Base-by-base conservation (phyloP, 2,888 invertebrate species). In the Sympetrum striolatum region DNA sequence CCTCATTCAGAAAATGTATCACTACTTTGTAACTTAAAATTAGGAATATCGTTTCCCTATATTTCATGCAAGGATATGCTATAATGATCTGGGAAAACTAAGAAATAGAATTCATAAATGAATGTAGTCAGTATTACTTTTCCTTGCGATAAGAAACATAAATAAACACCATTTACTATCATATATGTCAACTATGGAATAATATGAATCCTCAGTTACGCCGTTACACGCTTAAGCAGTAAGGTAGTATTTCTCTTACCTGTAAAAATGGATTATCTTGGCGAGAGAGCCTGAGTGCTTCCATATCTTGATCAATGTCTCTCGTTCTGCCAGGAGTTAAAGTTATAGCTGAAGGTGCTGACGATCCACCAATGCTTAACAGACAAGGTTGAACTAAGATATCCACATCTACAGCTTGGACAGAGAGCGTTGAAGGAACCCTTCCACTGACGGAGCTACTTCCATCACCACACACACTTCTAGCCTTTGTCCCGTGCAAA, bases 261-360 rank as follows among this genome's bases (percentile, higher is more conserved):
- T 97, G 96, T 91, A 97, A 94, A 93, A 97, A 97, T 2, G 97
- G 97, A 94, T 98, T 97, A 94, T 98, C 97, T 94, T 97, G 97
- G 91, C 97, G 95, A 14, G 97, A 97, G 81, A 97, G 95, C 92
- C 97, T 95, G 80, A 97, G 94, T 39, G 97, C 96, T 93, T 97
- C 97, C 97, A 97, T 97, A 93, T 97, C 97, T 94, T 97, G 96
- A 92, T 97, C 97, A 92, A 97, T 96, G 94, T 97, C 97, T 92
- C 97, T 95, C 91, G 96, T 96, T 92, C 97, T 95, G 35, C 97
- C 97, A 90, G 97, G 97, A 92, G 96, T 96, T 92, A 96, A 93
- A 80, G 96, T 95, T 91, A 96, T 95, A 90, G 96, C 96, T 60
- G 97, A 96, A 92, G 95, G 94, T 90, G 95, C 95, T 81, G 95